Evolutionary conservation across 1,140 invertebrate genomes (phyloP).

Genomic region (Phocides pigmalion): DNA sequence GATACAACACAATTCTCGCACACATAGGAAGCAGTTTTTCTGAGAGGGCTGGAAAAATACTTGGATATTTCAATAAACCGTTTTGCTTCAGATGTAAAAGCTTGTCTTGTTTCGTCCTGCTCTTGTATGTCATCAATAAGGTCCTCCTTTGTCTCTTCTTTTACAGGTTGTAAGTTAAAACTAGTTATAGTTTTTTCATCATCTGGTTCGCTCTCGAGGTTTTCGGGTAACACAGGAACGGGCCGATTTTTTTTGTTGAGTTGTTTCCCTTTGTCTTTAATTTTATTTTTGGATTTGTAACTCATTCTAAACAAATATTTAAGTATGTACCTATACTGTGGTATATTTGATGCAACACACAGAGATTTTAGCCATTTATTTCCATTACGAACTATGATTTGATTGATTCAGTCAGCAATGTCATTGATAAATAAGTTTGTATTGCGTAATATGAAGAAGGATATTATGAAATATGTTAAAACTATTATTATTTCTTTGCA

Average conservation of each 20-base stretch:
- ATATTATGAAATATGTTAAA: too few relatives aligned
- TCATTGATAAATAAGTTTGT: too few relatives aligned
- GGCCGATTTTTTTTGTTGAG: conserved; percentile 1
- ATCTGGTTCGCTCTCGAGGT: not conserved
- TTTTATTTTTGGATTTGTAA: conserved; percentile 2
- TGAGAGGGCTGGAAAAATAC: conserved; percentile 69
- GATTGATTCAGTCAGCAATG: too few relatives aligned
- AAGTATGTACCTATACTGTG: not conserved
- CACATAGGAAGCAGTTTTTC: conserved; percentile 68
- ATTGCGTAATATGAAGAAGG: too few relatives aligned
- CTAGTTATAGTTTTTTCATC: not conserved
- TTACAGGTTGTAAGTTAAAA: conserved; percentile 28
- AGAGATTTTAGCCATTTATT: not conserved
- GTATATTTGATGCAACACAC: not conserved
- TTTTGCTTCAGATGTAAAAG: conserved; percentile 59
- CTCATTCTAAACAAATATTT: not conserved
- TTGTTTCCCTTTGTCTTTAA: not conserved
- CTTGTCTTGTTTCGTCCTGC: conserved; percentile 41
- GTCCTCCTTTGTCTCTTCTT: conserved; percentile 37
- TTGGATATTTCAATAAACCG: conserved; percentile 72
- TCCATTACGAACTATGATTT: not conserved
- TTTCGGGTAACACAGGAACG: not conserved
- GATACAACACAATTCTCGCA: conserved; percentile 63
- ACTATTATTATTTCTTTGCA: too few relatives aligned
- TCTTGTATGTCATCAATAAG: conserved; percentile 33